Base-by-base conservation (phyloP, 1,140 invertebrate genomes). In the Ips nitidus region DNA sequence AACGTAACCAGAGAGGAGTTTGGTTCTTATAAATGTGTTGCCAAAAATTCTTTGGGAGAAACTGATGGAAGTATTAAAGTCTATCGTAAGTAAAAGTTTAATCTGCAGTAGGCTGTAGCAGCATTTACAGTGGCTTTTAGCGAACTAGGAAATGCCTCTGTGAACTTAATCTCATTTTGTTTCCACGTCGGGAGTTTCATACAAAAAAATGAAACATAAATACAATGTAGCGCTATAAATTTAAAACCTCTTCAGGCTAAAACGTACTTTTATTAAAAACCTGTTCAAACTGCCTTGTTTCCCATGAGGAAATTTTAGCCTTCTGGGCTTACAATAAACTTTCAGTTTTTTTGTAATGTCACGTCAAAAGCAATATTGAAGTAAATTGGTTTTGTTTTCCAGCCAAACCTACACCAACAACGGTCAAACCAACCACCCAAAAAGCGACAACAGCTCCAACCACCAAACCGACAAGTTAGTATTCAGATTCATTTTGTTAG, bases 21-120 rank as follows among this genome's bases (percentile, higher is more conserved):
- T 76, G 91, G 91, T 41, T 86, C 88, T 4, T 94, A 93, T 77
- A 89, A 90, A 77, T 97, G 95, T 80, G 89, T 95, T 64, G 93
- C 94, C 3, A 94, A 93, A 78, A 97, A 97, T 81, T 90, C 90
- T 2, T 82, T 97, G 4, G 94, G 94, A 5, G 91, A 90, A 75
- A 94, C 93, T 5, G 91, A 94, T 80, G 93, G 93, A 71, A 90
- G 87, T 45, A 95, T 97, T 74, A 90, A 92, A 81, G 82, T 97
- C 52, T 94, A 94, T 80, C 88, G 94, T 96, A 80, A 86, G 78
- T 80, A 58, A 6, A 55, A 55, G 65, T 56, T 56, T 56, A 50
- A 1, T 1, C 1, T 50, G 22, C 6, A 50, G 45, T 3, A 50
- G 7, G 22, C 22, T 8, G 45, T 8, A 3, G 6, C 45, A 50